Base-by-base conservation (phyloP, 2,113 vertebrate genomes). In the Corythoichthys haematopterus region DNA sequence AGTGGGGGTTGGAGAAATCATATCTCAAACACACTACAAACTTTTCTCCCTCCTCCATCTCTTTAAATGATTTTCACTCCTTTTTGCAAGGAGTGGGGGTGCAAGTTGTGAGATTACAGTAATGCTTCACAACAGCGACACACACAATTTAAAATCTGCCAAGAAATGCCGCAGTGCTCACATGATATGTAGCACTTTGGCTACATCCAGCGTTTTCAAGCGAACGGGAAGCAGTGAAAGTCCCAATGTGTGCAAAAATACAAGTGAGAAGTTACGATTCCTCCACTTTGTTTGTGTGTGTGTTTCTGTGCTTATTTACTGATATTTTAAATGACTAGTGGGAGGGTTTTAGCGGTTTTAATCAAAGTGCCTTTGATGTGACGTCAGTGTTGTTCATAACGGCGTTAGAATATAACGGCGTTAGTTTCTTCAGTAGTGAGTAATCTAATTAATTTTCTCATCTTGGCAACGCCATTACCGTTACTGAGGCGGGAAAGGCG, bases 51-150 rank as follows among this genome's bases (percentile, higher is more conserved):
- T 7, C 28, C 36, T 53, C 35, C 15, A 15, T 16, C 52, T 63
- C 46, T 76, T 68, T 43, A 28, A 16, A 40, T 63, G 2, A 53
- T 38, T 40, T 65, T 20, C 20, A 14, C 45, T 15, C 47, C 36
- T 58, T 63, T 56, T n/a, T 33, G 77, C 77, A 75, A 69, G 28
- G 68, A 70, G 63, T 82, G 77, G 83, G 84, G 84, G 82, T 80
- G 84, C 79, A 64, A 71, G 9, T 13, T 43, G 62, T 87, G 80
- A 87, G 86, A 90, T 90, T 80, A 62, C 77, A 84, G 80, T 89
- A 90, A 91, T 91, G 90, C 68, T 87, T 81, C 35, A 6, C 61
- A 72, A 48, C n/a, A n/a, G n/a, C 8, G 46, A 38, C 57, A 37
- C 35, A 40, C 57, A 14, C 20, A 56, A 16, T 37, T 28, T 38